phyloP scores from a whole-genome alignment of 2,113 vertebrate species.

The Puma concolor region DNA sequence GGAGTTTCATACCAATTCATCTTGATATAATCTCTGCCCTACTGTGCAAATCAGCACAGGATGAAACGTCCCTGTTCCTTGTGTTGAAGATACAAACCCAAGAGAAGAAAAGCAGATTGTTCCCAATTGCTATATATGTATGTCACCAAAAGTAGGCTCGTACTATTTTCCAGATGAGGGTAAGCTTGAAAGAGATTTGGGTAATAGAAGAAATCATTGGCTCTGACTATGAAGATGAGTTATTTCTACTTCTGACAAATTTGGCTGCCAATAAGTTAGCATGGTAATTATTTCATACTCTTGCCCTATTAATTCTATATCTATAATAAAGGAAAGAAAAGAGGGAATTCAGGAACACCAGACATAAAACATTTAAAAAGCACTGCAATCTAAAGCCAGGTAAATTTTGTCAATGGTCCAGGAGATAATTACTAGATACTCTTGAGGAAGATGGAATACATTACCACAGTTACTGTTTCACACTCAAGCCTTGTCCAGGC shows the following conservation, averaged over 20 bases:
- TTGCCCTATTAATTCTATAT: background rate
- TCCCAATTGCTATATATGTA: background rate
- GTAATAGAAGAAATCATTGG: background rate
- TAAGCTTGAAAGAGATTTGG: background rate
- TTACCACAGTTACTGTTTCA: background rate
- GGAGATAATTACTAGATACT: background rate
- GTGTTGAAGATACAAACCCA: background rate
- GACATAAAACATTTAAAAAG: background rate
- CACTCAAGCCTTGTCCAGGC: background rate
- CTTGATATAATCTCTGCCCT: background rate
- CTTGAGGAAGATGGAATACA: background rate
- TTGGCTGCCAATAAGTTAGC: background rate
- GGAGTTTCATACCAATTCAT: background rate
- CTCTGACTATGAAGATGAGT: background rate
- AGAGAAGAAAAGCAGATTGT: background rate
- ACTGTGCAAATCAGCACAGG: background rate
- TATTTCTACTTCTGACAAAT: background rate
- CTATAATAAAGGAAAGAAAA: background rate
- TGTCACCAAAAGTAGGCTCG: background rate
- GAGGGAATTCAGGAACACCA: background rate
- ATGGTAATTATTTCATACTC: background rate
- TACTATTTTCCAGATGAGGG: background rate
- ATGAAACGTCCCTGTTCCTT: background rate
- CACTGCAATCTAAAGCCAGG: background rate
- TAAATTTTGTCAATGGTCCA: background rate